Base-by-base conservation (phyloP, 1,140 invertebrate genomes). In the Leptopilina clavipes region DNA sequence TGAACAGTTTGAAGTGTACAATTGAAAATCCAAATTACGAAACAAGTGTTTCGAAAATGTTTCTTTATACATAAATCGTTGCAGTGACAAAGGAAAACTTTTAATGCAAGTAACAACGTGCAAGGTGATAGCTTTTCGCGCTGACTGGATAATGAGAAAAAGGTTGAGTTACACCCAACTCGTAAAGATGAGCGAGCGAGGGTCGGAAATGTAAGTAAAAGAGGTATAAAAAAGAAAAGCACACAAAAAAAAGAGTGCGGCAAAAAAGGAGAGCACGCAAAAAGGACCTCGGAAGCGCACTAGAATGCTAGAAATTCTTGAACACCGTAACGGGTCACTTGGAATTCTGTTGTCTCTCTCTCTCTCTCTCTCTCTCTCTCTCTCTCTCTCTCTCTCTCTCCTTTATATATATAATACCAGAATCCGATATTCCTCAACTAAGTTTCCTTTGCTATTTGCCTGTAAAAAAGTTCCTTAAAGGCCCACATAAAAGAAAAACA, bases 51-150 rank as follows among this genome's bases (percentile, higher is more conserved):
- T n/a, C n/a, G n/a, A n/a, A n/a, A n/a, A n/a, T n/a, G n/a, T n/a
- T n/a, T n/a, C n/a, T n/a, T n/a, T n/a, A n/a, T n/a, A n/a, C n/a
- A n/a, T n/a, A n/a, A n/a, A n/a, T n/a, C n/a, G n/a, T n/a, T n/a
- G n/a, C n/a, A 31, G 44, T 65, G 59, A 65, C 25, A 65, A 65
- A 65, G 25, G 5, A 65, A 65, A n/a, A 31, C 12, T 1, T 65
- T 31, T 31, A 65, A 31, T 22, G 59, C 14, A 31, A 65, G 3
- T 31, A 31, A 22, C 59, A 31, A 31, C 59, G 59, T 31, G 59
- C 31, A 65, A 65, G 22, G 59, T 65, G 59, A 65, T 65, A 65
- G 59, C 59, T 65, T 65, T 65, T 52, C 72, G 45, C 40, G 72
- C 72, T 45, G 12, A 65, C 22, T 72, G 12, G 31, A 48, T 52